Evolutionary conservation across 2,888 invertebrate species (phyloP).

Genomic region (Kryphioiulus occultus): DNA sequence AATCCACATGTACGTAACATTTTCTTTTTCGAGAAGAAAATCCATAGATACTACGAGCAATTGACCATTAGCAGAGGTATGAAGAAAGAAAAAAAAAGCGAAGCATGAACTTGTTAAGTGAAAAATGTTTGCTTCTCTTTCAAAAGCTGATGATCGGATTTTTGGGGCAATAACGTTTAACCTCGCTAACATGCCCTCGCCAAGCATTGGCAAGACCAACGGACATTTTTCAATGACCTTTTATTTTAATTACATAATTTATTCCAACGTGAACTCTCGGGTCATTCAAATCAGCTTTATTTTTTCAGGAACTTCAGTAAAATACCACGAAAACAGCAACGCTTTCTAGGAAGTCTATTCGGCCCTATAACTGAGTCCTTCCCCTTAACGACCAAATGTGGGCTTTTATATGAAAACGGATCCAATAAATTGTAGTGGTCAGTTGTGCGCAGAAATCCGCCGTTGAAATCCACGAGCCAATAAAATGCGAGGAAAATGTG

Average conservation of each 20-base stretch:
- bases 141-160: too few relatives aligned
- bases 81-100: too few relatives aligned
- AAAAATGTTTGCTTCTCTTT: too few relatives aligned
- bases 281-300: neutral
- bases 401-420: constrained; percentile 26
- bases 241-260: neutral
- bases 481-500: constrained; percentile 31
- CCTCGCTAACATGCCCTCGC: too few relatives aligned
- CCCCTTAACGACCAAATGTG: constrained; percentile 6
- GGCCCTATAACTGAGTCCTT: neutral
- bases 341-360: neutral
- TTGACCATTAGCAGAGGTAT: too few relatives aligned
- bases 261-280: neutral
- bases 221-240: too few relatives aligned
- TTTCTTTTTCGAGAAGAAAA: too few relatives aligned
- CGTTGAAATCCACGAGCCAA: constrained; percentile 30
- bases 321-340: neutral
- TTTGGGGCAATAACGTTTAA: too few relatives aligned
- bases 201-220: too few relatives aligned
- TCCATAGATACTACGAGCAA: too few relatives aligned
- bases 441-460: constrained; percentile 28
- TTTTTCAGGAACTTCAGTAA: neutral
- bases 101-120: too few relatives aligned
- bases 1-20: too few relatives aligned
- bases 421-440: constrained; percentile 35